A percentile compares a stretch with the other conserved stretches of the same genome.
Conservation (phyloP, 1,140 invertebrate species). For the Papilio xuthus region DNA sequence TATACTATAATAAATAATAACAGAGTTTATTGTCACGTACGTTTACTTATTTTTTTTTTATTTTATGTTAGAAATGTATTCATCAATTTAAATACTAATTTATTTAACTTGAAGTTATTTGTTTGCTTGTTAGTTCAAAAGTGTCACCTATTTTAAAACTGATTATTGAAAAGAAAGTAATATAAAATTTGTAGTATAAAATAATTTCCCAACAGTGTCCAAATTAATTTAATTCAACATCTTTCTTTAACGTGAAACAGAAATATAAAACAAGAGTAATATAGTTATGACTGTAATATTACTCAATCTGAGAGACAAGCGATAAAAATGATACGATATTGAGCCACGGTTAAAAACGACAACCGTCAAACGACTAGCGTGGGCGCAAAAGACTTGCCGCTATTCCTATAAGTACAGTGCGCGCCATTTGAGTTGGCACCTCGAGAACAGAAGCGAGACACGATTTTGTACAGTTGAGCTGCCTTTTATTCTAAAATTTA, state of each 20-base stretch:
- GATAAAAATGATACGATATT: slow-evolving; percentile 49
- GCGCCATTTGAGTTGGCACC: neutral
- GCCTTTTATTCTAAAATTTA: too few species aligned
- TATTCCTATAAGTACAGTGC: slow-evolving; percentile 34
- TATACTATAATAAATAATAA: slow-evolving; percentile 9
- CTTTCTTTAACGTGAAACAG: neutral
- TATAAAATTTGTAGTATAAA: neutral
- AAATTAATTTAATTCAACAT: slow-evolving; percentile 7
- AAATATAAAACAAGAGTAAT: slow-evolving; percentile 24
- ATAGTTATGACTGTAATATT: slow-evolving; percentile 26
- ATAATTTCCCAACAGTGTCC: neutral
- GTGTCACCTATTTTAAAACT: too few species aligned
- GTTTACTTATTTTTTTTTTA: neutral
- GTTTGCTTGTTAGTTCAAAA: neutral
- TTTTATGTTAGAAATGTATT: neutral
- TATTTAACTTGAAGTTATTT: neutral
- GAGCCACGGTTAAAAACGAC: slow-evolving; percentile 53
- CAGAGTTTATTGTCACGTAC: neutral
- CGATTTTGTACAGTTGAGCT: too few species aligned
- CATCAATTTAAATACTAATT: too few species aligned
- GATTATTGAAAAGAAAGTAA: neutral
- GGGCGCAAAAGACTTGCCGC: slow-evolving; percentile 57
- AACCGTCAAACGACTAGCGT: slow-evolving; percentile 57
- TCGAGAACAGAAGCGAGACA: neutral
- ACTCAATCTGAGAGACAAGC: slow-evolving; percentile 29